These are phyloP conservation scores for Galemys pyrenaicus DNA, from an alignment of 2,113 vertebrate species.

Conservation along the genomic window DNA sequence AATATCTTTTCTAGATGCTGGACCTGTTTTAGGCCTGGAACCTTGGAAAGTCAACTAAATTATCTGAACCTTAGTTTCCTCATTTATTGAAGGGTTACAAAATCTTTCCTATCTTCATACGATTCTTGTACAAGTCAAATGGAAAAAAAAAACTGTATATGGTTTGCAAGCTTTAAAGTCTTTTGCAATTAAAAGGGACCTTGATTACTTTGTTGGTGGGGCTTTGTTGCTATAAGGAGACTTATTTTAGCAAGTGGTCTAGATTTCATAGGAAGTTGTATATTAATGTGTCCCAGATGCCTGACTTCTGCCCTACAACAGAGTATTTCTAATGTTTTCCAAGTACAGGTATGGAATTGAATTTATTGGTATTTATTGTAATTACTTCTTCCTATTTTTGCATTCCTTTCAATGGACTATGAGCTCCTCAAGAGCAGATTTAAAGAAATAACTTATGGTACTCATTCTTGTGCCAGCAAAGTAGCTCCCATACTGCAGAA, in stretches of 20 bases:
- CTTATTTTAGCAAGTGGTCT: not conserved
- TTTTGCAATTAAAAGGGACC: not conserved
- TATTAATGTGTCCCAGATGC: not conserved
- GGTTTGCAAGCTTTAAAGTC: not conserved
- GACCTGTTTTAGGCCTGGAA: not conserved
- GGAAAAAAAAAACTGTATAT: not conserved
- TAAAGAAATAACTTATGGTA: not conserved
- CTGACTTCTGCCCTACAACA: not conserved
- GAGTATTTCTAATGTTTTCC: not conserved
- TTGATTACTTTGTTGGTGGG: not conserved
- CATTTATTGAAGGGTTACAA: not conserved
- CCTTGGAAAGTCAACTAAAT: slow-evolving; percentile 11
- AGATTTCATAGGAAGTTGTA: not conserved
- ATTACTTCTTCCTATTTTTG: not conserved
- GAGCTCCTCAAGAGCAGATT: not conserved
- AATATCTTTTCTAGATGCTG: not conserved
- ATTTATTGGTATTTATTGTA: not conserved
- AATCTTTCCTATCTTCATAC: not conserved
- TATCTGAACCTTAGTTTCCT: not conserved
- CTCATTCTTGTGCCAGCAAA: not conserved
- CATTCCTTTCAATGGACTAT: not conserved
- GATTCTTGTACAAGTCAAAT: not conserved
- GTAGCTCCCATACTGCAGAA: not conserved
- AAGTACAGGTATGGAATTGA: not conserved
- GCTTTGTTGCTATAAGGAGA: not conserved